Evolutionary conservation across 2,888 invertebrate species (phyloP), one percentile per base, ranked within the genome.

Genomic region (Sphaerophoria taeniata): DNA sequence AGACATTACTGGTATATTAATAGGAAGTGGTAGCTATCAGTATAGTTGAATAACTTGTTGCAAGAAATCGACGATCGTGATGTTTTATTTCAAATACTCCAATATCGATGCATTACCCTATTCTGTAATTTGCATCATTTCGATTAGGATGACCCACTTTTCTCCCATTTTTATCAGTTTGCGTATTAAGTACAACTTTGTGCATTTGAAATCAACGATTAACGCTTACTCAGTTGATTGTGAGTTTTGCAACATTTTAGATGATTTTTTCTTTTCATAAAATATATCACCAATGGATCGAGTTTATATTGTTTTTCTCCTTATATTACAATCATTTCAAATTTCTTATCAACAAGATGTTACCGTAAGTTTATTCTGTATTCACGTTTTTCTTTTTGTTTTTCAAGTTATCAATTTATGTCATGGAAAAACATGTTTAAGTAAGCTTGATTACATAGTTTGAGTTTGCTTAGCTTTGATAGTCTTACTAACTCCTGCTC

Each of bases 261-360:
- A 56, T 43, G 47, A 55, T 49, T 6, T 12, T n/a, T 16, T 72
- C 16, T 53, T 24, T 16, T 70, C 3, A 51, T 34, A 4, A 53
- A n/a, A 14, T 53, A 55, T 1, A 14, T 4, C 11, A 47, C 6
- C 0, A 53, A 67, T 67, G 67, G n/a, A 67, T 33, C 31, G 67
- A 11, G 51, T 16, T 9, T 9, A 71, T 47, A 3, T 60, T 49
- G 24, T 34, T 53, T 65, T 65, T 31, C 2, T 81, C 45, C 14
- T 76, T 45, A 36, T 76, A 24, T n/a, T 24, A 2, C 24, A 71
- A n/a, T 71, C 49, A 12, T 51, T 81, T 58, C 39, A 36, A 0
- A 51, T 51, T 43, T 58, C 31, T 60, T 65, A 58, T 81, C 81
- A 81, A 53, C 76, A 81, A 65, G 76, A 81, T 36, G 24, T 24